Percentiles rank a stretch among this genome's conserved stretches.
These are phyloP conservation scores for Dysidea cf. avara DNA, from an alignment of 37 sponge, comb jelly and placozoan species.

Conservation along the genomic window DNA sequence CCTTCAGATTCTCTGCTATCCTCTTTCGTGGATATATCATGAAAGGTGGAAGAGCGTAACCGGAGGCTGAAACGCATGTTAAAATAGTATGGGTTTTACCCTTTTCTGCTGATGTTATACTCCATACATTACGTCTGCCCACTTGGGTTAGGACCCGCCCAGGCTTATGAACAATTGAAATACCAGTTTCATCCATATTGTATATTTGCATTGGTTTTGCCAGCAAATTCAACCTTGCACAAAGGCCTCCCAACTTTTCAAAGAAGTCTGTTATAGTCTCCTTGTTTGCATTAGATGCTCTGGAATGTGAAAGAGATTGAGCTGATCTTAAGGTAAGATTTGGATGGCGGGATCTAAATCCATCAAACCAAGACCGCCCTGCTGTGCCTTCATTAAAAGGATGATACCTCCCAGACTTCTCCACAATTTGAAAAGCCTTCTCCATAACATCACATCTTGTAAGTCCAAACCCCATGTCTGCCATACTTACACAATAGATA, in stretches of 20 bases:
- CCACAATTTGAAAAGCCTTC: conserved; percentile 34
- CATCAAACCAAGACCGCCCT: conserved; percentile 34
- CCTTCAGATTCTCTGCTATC: conserved; percentile 38
- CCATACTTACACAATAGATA: conserved; percentile 16
- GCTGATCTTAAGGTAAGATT: conserved; percentile 25
- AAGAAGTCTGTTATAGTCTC: not conserved
- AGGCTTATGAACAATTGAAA: conserved; percentile 39
- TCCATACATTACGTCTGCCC: conserved; percentile 32
- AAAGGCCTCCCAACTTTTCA: conserved; percentile 2
- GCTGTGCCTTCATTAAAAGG: conserved; percentile 37
- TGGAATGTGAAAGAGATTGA: conserved; percentile 23
- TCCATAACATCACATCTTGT: conserved; percentile 33
- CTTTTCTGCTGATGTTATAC: conserved; percentile 43
- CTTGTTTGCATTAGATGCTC: conserved; percentile 5
- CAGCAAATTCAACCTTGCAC: not conserved
- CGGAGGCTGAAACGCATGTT: conserved; percentile 18
- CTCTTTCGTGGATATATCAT: conserved; percentile 22
- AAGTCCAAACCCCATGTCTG: conserved; percentile 51
- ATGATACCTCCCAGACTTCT: conserved; percentile 31
- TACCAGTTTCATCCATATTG: conserved; percentile 50
- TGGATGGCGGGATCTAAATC: conserved; percentile 27
- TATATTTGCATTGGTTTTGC: conserved; percentile 48
- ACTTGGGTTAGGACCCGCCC: conserved; percentile 42
- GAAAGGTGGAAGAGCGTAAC: conserved; percentile 2
- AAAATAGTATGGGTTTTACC: too few relatives aligned